Conservation (phyloP, 2,113 vertebrate genomes). For the Leucoraja erinaceus region DNA sequence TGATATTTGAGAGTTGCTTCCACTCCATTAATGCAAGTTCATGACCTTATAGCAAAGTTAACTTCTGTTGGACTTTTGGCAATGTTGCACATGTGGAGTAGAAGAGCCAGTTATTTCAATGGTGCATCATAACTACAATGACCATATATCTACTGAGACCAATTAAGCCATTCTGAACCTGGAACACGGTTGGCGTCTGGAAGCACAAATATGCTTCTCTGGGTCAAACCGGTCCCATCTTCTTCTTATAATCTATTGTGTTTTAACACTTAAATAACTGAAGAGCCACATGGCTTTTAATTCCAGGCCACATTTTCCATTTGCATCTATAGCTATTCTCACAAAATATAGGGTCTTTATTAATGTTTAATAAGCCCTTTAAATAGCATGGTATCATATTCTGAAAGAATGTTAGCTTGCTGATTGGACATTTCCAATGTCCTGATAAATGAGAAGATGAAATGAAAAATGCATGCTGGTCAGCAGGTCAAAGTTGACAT, state of each 20-base stretch:
- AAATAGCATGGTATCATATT: not conserved
- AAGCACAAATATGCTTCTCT: not conserved
- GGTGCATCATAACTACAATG: not conserved
- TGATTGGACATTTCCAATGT: not conserved
- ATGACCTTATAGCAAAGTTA: not conserved
- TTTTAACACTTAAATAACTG: not conserved
- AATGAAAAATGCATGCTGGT: not conserved
- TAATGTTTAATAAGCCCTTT: conserved; percentile 2
- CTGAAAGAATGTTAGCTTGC: conserved; percentile 21
- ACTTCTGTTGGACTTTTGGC: not conserved
- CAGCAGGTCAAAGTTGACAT: not conserved
- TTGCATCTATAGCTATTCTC: not conserved
- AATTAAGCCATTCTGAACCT: not conserved
- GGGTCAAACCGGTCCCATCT: not conserved
- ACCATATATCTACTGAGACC: not conserved
- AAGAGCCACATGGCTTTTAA: not conserved
- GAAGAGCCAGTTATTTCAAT: not conserved
- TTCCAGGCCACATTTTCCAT: not conserved
- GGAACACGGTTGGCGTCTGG: not conserved
- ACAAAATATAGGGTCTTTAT: not conserved
- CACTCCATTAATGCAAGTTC: not conserved
- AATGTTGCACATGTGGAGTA: not conserved
- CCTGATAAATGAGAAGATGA: conserved; percentile 15
- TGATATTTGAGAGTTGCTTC: not conserved
- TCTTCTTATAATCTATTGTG: not conserved